phyloP scores from a whole-genome alignment of 2,797 vertebrate genomes.

The Cossypha dichroa region DNA sequence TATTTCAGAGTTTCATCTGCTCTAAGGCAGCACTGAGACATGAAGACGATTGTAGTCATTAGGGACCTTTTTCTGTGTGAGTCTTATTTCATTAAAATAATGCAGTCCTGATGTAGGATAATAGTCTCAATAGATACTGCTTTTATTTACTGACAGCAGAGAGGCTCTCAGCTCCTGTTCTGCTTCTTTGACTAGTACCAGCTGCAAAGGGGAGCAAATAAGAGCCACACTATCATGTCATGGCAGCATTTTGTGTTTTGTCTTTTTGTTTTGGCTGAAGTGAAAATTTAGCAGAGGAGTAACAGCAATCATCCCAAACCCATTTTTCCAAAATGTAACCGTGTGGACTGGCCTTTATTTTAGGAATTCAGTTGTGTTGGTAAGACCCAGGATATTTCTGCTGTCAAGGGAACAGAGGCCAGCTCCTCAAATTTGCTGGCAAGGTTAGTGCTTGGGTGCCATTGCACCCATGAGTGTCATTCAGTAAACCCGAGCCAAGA shows the following conservation, averaged over 20 bases:
- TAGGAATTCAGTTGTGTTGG: neutral
- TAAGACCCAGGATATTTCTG: neutral
- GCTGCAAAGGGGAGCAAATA: neutral
- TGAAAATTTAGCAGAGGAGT: neutral
- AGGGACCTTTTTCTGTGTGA: neutral
- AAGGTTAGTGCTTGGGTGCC: neutral
- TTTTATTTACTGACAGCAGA: neutral
- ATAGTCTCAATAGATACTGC: neutral
- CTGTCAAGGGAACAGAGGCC: neutral
- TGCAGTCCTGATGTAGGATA: neutral
- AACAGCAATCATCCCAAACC: neutral
- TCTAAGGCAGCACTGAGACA: neutral
- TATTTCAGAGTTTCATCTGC: neutral
- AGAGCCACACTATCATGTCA: neutral
- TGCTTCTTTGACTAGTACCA: neutral
- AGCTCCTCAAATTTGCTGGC: neutral
- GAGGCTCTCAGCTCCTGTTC: neutral
- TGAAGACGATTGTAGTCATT: neutral
- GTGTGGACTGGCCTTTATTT: neutral
- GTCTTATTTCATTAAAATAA: neutral
- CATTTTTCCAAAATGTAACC: neutral
- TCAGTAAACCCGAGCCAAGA: neutral
- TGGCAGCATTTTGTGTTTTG: neutral
- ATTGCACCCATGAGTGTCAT: neutral
- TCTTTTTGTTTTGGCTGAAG: neutral